phyloP scores from a whole-genome alignment of 1,140 invertebrate genomes.

The Ceratina australensis region DNA sequence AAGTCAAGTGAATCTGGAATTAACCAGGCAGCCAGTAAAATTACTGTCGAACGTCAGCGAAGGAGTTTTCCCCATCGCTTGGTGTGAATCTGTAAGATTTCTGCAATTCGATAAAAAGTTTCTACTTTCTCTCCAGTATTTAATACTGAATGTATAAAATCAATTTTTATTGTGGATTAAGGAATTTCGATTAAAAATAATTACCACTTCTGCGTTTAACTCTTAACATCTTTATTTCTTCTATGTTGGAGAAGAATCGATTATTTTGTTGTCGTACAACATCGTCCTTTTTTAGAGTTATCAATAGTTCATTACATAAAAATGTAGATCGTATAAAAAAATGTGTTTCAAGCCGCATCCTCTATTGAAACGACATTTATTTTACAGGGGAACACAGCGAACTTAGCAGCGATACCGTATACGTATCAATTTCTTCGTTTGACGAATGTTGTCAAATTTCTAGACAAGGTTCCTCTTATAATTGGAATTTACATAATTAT shows the following conservation, averaged over 20 bases:
- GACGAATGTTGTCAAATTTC: not conserved
- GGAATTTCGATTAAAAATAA: too few species aligned
- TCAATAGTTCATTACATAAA: too few species aligned
- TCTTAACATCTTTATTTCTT: not conserved
- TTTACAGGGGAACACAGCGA: constrained; percentile 15
- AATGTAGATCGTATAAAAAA: not conserved
- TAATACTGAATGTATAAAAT: not conserved
- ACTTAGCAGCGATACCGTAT: not conserved
- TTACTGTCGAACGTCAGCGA: constrained; percentile 58
- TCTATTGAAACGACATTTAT: not conserved
- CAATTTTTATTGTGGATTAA: too few species aligned
- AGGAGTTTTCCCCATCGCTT: constrained; percentile 62
- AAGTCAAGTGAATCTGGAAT: constrained; percentile 53
- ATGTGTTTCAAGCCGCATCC: not conserved
- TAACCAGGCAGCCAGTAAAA: constrained; percentile 30
- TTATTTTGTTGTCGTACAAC: not conserved
- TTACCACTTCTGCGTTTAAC: too few species aligned
- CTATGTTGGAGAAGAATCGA: too few species aligned
- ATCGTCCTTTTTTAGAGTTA: too few species aligned
- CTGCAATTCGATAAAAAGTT: not conserved
- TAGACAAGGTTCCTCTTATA: constrained; percentile 1
- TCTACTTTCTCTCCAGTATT: not conserved
- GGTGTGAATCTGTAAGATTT: constrained; percentile 57
- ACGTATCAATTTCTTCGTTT: constrained; percentile 20
- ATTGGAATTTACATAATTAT: constrained; percentile 25